These are phyloP conservation scores for Pseudomyrmex dendroicus DNA, from an alignment of 1,140 invertebrate species.

Conservation along the genomic window DNA sequence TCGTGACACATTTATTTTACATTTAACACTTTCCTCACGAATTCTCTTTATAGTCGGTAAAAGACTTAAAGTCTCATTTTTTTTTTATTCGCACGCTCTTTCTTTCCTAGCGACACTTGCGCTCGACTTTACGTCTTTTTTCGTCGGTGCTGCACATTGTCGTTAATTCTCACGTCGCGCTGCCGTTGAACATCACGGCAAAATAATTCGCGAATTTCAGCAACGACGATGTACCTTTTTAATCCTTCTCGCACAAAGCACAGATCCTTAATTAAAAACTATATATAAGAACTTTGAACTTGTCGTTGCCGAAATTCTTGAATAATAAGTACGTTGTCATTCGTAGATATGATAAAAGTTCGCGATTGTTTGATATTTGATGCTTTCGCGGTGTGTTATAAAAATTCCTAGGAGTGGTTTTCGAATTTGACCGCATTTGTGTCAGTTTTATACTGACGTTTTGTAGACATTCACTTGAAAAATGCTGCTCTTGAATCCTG, in stretches of 20 bases:
- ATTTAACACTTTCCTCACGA: conserved; percentile 47
- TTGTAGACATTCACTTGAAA: too few species aligned
- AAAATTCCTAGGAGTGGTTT: too few species aligned
- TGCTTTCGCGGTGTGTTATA: too few species aligned
- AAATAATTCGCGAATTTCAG: conserved; percentile 25
- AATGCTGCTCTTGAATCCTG: too few species aligned
- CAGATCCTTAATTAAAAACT: conserved; percentile 23
- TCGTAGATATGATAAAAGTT: conserved; percentile 52
- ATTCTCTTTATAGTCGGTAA: conserved; percentile 37
- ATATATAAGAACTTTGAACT: not conserved
- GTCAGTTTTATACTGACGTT: too few species aligned
- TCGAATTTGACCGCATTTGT: too few species aligned
- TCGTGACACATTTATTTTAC: conserved; percentile 58
- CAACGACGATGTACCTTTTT: not conserved
- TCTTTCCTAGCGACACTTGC: not conserved
- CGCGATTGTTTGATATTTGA: not conserved
- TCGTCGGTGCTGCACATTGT: conserved; percentile 7
- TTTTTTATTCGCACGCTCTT: conserved; percentile 28
- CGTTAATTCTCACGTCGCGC: conserved; percentile 30
- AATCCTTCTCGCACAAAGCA: not conserved
- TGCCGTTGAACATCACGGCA: not conserved
- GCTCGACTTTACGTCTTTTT: not conserved
- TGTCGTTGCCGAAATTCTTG: conserved; percentile 15
- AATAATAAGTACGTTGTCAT: conserved; percentile 10
- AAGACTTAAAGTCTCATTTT: not conserved